Percentiles rank a stretch among this genome's conserved stretches.
These are phyloP conservation scores for Entomyzon cyanotis DNA, from an alignment of 2,113 vertebrate genomes.

Conservation along the genomic window DNA sequence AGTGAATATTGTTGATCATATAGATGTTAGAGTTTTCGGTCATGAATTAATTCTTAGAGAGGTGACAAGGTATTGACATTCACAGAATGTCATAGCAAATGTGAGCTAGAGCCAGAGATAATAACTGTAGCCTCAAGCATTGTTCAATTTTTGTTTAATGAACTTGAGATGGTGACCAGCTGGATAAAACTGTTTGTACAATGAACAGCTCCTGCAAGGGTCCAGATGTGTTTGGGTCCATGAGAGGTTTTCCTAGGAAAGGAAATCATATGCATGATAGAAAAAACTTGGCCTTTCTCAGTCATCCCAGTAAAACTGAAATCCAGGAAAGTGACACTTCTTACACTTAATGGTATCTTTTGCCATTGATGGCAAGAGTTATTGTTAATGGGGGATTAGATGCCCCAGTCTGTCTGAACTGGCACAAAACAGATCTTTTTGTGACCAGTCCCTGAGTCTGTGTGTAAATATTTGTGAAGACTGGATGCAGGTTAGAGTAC, in stretches of 20 bases:
- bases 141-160: not conserved
- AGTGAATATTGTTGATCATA: not conserved
- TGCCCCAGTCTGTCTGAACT: not conserved
- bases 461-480: not conserved
- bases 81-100: not conserved
- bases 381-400: not conserved
- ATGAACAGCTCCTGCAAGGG: not conserved
- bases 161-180: not conserved
- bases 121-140: not conserved
- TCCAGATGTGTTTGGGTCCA: not conserved
- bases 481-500: not conserved
- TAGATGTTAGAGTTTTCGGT: not conserved
- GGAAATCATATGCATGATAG: not conserved
- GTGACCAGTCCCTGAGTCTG: not conserved
- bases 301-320: not conserved
- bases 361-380: not conserved
- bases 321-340: not conserved
- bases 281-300: not conserved
- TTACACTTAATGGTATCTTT: not conserved
- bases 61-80: not conserved
- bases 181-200: constrained; percentile 21
- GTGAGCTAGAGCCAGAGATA: not conserved
- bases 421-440: not conserved
- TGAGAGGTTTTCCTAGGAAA: not conserved
- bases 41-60: not conserved